These are phyloP conservation scores for Eulithis prunata DNA, from an alignment of 2,888 invertebrate species.

Conservation along the genomic window DNA sequence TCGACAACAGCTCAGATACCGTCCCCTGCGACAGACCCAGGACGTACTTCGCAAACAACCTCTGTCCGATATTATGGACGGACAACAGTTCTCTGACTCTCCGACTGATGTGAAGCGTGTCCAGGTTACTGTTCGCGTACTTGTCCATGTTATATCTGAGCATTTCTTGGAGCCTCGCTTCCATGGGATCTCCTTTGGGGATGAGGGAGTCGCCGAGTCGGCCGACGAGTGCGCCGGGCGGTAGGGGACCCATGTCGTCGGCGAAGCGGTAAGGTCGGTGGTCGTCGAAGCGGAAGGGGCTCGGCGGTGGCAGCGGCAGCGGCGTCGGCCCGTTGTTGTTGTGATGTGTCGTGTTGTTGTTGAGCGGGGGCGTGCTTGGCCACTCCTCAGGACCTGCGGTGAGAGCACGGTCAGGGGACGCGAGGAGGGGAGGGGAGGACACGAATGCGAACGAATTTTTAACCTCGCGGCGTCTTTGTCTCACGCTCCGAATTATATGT, in stretches of 20 bases:
- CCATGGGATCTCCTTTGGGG: conserved; percentile 97
- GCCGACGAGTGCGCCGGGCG: conserved; percentile 92
- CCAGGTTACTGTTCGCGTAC: conserved; percentile 96
- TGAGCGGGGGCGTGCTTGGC: conserved; percentile 80
- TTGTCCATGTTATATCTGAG: conserved; percentile 97
- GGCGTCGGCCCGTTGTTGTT: conserved; percentile 81
- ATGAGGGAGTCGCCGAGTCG: conserved; percentile 95
- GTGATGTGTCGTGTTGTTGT: conserved; percentile 83
- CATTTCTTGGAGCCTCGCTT: conserved; percentile 96
- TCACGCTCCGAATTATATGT: conserved; percentile 64
- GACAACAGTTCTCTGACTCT: conserved; percentile 96
- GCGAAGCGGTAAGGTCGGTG: conserved; percentile 93
- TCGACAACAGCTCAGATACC: conserved; percentile 98
- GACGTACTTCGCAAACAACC: conserved; percentile 99
- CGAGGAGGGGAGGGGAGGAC: conserved; percentile 84
- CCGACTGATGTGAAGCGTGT: conserved; percentile 97
- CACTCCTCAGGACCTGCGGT: conserved; percentile 82
- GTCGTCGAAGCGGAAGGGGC: conserved; percentile 92
- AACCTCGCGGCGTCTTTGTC: conserved; percentile 65
- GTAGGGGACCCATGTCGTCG: conserved; percentile 89
- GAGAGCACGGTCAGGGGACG: conserved; percentile 86
- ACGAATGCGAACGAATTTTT: conserved; percentile 60
- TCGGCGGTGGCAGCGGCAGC: conserved; percentile 80
- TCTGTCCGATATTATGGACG: conserved; percentile 99
- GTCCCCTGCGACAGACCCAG: conserved; percentile 98